Evolutionary conservation across 2,113 vertebrate genomes (phyloP).

Genomic region (Pipa parva): DNA sequence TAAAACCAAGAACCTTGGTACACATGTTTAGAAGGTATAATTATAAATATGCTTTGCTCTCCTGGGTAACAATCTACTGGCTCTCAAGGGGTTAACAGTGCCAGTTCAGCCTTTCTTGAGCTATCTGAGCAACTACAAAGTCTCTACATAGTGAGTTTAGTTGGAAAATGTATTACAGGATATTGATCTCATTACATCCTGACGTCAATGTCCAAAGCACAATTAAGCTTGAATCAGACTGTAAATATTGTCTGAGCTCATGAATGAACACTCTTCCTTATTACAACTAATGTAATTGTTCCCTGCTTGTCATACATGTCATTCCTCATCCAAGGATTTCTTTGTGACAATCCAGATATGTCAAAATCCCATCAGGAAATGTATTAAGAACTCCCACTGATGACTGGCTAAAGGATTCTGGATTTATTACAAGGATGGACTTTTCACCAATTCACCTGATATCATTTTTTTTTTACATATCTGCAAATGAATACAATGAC

Average conservation of each 20-base stretch:
- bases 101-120: not conserved
- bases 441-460: too few relatives aligned
- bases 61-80: not conserved
- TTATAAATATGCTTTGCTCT: not conserved
- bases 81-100: not conserved
- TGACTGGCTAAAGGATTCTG: too few relatives aligned
- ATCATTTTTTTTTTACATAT: too few relatives aligned
- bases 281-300: not conserved
- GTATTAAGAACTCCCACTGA: too few relatives aligned
- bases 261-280: slow-evolving; percentile 28
- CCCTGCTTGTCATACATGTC: too few relatives aligned
- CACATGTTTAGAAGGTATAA: too few relatives aligned
- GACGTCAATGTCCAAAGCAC: slow-evolving; percentile 45
- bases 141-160: not conserved
- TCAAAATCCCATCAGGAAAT: not conserved
- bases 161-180: not conserved
- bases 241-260: slow-evolving; percentile 28
- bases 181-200: slow-evolving; percentile 40
- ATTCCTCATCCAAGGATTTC: too few relatives aligned
- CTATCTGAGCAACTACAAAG: not conserved
- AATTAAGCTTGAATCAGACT: slow-evolving; percentile 37
- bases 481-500: too few relatives aligned
- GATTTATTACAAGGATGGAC: too few relatives aligned
- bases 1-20: too few relatives aligned
- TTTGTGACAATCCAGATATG: too few relatives aligned